A percentile compares a stretch with the other conserved stretches of the same genome.
phyloP scores from a whole-genome alignment of 2,797 vertebrate species.

The Capromys pilorides region DNA sequence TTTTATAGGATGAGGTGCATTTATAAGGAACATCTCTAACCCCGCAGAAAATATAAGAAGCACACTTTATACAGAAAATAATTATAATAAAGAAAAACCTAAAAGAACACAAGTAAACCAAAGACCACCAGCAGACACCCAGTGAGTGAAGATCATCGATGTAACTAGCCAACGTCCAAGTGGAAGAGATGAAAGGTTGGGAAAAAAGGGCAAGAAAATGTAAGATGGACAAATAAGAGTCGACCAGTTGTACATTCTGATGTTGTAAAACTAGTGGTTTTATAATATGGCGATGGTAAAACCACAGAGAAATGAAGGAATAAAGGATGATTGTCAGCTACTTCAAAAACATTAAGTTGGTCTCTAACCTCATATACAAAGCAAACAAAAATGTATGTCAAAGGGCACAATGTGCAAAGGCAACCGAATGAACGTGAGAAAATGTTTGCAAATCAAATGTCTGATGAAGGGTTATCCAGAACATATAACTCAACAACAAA shows the following conservation, averaged over 20 bases:
- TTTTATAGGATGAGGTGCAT: not conserved
- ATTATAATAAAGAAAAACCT: not conserved
- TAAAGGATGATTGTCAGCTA: not conserved
- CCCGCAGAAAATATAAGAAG: not conserved
- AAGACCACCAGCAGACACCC: not conserved
- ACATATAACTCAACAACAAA: not conserved
- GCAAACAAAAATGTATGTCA: not conserved
- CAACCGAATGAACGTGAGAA: not conserved
- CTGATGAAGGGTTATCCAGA: not conserved
- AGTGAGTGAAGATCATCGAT: not conserved
- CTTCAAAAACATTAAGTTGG: conserved; percentile 3
- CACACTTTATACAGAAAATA: not conserved
- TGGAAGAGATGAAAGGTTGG: not conserved
- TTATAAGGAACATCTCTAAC: not conserved
- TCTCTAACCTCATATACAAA: not conserved
- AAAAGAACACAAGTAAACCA: conserved; percentile 4
- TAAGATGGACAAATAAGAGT: conserved; percentile 11
- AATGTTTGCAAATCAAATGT: not conserved
- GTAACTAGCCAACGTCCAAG: not conserved
- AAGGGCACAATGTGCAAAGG: not conserved
- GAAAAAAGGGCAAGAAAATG: not conserved
- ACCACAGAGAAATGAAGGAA: not conserved
- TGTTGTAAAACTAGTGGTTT: conserved; percentile 22
- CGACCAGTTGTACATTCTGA: not conserved
- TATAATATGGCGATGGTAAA: not conserved